These are phyloP conservation scores for Lagocephalus sceleratus DNA, from an alignment of 2,797 vertebrate species.

Conservation along the genomic window DNA sequence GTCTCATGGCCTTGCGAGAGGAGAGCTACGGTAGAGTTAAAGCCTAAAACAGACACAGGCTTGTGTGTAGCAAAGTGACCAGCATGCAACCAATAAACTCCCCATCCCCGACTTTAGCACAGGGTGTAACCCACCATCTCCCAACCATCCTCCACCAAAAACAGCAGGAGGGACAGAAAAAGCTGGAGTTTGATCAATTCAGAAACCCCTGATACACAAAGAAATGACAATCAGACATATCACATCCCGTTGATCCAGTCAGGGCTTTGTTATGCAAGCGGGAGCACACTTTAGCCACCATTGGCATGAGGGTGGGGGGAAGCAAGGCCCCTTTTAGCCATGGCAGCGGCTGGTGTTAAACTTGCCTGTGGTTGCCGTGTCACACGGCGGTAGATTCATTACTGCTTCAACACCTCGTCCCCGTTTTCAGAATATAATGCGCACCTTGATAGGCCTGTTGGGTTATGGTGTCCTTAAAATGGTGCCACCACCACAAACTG, in stretches of 20 bases:
- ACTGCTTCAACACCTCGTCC: slow-evolving; percentile 32
- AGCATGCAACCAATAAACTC: slow-evolving; percentile 74
- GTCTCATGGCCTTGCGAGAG: slow-evolving; percentile 94
- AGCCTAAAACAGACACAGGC: slow-evolving; percentile 99
- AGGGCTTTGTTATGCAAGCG: not conserved
- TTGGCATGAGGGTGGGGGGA: not conserved
- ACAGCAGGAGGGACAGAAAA: slow-evolving; percentile 21
- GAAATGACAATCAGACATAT: not conserved
- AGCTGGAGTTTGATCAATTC: not conserved
- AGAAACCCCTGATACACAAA: not conserved
- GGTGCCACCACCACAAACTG: slow-evolving; percentile 1
- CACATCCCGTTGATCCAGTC: not conserved
- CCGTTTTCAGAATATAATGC: slow-evolving; percentile 10
- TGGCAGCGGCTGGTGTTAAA: not conserved
- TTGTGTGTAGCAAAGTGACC: slow-evolving; percentile 97
- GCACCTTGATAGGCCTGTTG: slow-evolving; percentile 12
- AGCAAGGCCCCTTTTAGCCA: slow-evolving; percentile 4
- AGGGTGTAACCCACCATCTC: slow-evolving; percentile 24
- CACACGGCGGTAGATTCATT: slow-evolving; percentile 1
- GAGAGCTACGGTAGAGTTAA: slow-evolving; percentile 92
- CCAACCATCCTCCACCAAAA: slow-evolving; percentile 5
- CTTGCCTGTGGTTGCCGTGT: slow-evolving; percentile 8
- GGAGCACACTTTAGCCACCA: not conserved
- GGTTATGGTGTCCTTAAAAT: slow-evolving; percentile 32
- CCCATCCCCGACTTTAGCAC: slow-evolving; percentile 21